A percentile compares a stretch with the other conserved stretches of the same genome.
phyloP scores from a whole-genome alignment of 2,888 invertebrate genomes.

The Pterostichus madidus region DNA sequence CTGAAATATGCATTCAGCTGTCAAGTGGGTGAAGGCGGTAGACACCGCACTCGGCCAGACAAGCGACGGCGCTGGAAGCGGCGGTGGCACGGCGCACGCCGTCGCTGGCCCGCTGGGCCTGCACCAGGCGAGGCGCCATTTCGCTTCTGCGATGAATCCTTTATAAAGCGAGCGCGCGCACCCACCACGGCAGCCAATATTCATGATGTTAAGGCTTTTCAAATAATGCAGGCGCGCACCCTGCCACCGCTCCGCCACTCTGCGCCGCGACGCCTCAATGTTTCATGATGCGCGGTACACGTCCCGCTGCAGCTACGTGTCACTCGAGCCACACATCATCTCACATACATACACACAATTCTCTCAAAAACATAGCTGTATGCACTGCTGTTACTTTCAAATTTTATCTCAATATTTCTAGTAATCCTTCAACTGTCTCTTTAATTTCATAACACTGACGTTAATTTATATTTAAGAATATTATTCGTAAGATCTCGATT shows the following conservation, averaged over 20 bases:
- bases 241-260: background rate
- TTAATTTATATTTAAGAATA: too few relatives aligned
- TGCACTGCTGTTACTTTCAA: too few relatives aligned
- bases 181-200: constrained; percentile 65
- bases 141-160: constrained; percentile 66
- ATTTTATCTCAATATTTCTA: too few relatives aligned
- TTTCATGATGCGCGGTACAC: constrained; percentile 50
- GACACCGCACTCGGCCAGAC: constrained; percentile 2
- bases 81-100: too few relatives aligned
- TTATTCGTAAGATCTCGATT: too few relatives aligned
- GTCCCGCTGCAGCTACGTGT: constrained; percentile 25
- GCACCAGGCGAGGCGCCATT: constrained; percentile 58
- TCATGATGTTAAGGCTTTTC: constrained; percentile 67
- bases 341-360: constrained; percentile 1
- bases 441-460: too few relatives aligned
- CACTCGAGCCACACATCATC: constrained; percentile 11
- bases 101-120: background rate
- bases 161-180: constrained; percentile 62
- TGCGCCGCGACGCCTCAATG: constrained; percentile 35
- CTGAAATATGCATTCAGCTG: constrained; percentile 71
- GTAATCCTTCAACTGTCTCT: too few relatives aligned
- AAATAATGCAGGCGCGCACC: constrained; percentile 64
- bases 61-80: background rate
- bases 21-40: constrained; percentile 68
- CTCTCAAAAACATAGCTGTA: too few relatives aligned